Base-by-base conservation (phyloP, 1,140 invertebrate genomes). In the Neodiprion fabricii region DNA sequence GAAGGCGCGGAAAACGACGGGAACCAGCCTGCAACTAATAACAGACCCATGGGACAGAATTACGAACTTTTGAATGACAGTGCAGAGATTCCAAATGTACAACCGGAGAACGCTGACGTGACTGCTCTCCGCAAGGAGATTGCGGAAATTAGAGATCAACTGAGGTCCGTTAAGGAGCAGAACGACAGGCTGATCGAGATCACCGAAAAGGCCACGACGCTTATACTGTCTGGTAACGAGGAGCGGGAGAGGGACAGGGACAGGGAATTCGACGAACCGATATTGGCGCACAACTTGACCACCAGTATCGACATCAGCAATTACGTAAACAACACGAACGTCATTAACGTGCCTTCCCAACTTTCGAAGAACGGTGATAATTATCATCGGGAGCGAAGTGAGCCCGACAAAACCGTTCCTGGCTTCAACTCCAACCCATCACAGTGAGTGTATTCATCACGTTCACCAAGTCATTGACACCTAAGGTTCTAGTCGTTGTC, bases 221-320 rank as follows among this genome's bases (percentile, higher is more conserved):
- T 61, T 12, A 61, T 61, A 14, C 53, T 61, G 53, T 17, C 11
- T 14, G n/a, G 11, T 7, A 61, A 61, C 53, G n/a, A 9, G 53
- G 11, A 12, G 4, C 11, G 11, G n/a, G 11, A 12, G 53, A 17
- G n/a, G n/a, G 11, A 12, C 11, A 61, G 8, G 9, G 53, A 14
- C 3, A 8, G 11, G 11, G 11, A 17, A 17, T 12, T 14, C 11
- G 11, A 12, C 53, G 11, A 14, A 12, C n/a, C n/a, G 5, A 17
- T 61, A 14, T 40, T 40, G 28, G 9, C 4, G 4, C 53, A 61
- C n/a, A 61, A 61, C n/a, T 17, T 61, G 53, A 61, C 53, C 11
- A 61, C 53, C 53, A 61, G 53, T 17, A 61, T 61, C 4, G 53
- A 61, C 53, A 61, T 61, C 53, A 61, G n/a, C 53, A 61, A 61